Percentiles rank a stretch among this genome's conserved stretches.
Conservation (phyloP, 1,140 invertebrate genomes). For the Drosophila guanche region DNA sequence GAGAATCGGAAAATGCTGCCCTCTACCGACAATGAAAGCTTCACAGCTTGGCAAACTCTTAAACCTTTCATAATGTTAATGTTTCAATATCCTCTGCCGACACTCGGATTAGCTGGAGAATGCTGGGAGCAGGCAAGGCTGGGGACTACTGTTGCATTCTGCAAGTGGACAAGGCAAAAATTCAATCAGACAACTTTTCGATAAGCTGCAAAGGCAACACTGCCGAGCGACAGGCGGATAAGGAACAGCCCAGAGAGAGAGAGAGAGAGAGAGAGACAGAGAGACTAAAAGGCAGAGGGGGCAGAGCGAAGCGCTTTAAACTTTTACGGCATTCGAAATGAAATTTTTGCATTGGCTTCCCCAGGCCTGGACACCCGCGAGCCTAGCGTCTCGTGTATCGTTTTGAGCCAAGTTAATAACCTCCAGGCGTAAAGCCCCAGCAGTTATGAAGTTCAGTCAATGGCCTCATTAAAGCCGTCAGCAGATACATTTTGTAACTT, state of each 20-base stretch:
- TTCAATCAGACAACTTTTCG: conserved; percentile 79
- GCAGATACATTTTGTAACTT: conserved; percentile 30
- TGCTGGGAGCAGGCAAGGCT: background rate
- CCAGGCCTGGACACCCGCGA: background rate
- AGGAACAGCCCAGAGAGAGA: background rate
- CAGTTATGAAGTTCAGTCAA: conserved; percentile 76
- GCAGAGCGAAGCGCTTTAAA: conserved; percentile 67
- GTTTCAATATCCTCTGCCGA: conserved; percentile 28
- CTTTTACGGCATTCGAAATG: conserved; percentile 60
- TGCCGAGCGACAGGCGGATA: conserved; percentile 14
- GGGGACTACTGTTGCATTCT: conserved; percentile 34
- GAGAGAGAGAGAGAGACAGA: background rate
- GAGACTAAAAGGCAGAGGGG: conserved; percentile 10
- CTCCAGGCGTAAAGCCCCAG: conserved; percentile 65
- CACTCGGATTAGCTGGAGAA: conserved; percentile 21
- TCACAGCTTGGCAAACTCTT: conserved; percentile 53
- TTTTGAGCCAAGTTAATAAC: conserved; percentile 78
- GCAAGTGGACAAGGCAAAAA: conserved; percentile 56
- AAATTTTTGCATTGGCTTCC: conserved; percentile 60
- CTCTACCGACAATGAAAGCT: conserved; percentile 40
- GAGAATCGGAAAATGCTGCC: conserved; percentile 49
- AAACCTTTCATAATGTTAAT: conserved; percentile 54
- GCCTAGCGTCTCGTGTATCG: conserved; percentile 63
- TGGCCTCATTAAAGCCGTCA: conserved; percentile 64
- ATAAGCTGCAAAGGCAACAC: conserved; percentile 74